Conservation (phyloP, 2,797 vertebrate genomes). For the Artibeus jamaicensis region DNA sequence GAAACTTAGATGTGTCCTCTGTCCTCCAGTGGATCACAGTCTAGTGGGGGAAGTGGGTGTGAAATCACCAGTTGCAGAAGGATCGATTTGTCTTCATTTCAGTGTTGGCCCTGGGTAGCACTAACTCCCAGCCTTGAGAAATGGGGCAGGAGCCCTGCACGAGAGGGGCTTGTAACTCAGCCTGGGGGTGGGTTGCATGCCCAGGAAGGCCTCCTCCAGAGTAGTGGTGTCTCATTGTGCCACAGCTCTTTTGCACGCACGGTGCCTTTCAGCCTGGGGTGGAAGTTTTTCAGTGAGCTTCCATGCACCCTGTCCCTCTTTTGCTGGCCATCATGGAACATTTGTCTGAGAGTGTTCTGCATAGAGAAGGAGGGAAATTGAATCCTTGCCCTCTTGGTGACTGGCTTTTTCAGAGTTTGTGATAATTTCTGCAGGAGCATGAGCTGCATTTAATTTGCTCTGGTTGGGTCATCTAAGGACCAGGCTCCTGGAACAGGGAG, state of each 20-base stretch:
- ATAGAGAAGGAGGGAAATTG: slow-evolving; percentile 7
- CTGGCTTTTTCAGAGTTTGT: slow-evolving; percentile 45
- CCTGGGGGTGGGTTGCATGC: fast-evolving
- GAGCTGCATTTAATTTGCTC: slow-evolving; percentile 59
- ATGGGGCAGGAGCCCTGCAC: background rate
- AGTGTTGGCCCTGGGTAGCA: background rate
- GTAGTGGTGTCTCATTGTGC: background rate
- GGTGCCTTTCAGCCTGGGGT: fast-evolving
- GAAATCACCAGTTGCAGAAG: background rate
- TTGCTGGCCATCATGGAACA: background rate
- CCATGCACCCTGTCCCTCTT: background rate
- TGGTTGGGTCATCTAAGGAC: slow-evolving; percentile 57
- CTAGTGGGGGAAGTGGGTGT: background rate
- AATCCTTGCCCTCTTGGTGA: slow-evolving; percentile 48
- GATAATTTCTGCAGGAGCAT: slow-evolving; percentile 54
- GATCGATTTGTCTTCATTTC: background rate
- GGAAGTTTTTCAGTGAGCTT: background rate
- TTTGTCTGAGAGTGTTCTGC: background rate
- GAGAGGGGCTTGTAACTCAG: background rate
- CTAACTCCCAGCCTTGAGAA: background rate
- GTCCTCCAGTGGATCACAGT: background rate
- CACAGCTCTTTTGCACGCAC: background rate
- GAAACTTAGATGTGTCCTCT: background rate
- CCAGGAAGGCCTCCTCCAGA: background rate
- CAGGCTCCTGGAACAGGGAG: background rate